Evolutionary conservation across 2,113 vertebrate genomes (phyloP), one percentile per base, ranked within the genome.

Genomic region (Neodontobutis hainanensis): DNA sequence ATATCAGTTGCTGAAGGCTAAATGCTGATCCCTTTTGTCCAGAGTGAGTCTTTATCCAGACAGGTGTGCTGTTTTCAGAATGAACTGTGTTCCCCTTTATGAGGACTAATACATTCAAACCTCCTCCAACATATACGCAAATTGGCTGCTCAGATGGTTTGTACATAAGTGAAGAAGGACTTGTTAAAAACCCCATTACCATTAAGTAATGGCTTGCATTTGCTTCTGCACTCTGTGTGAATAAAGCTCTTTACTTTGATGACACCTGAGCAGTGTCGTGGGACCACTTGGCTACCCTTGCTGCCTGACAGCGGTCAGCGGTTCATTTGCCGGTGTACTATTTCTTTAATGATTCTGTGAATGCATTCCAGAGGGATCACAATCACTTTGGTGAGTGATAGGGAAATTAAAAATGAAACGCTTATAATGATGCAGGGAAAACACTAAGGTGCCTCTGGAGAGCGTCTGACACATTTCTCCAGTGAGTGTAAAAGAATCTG

Each of bases 401-500:
- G 50, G 9, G 58, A 59, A 73, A 61, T 57, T 15, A 75, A 69
- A 73, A 56, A 15, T 49, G 46, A 69, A 73, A 78, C 47, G 36
- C 38, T 65, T 63, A 55, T 79, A 66, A 52, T 1, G 16, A 62
- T n/a, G 40, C 34, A 0, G 46, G 34, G 65, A 63, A 73, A 60
- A 70, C 27, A 53, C 35, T 61, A 57, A 43, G 34, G 43, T 51
- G 56, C 49, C 70, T 52, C 60, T n/a, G 42, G 76, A 77, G 76
- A 77, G 42, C 1, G 1, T 32, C 60, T 70, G 77, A 77, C 77
- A 77, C 70, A 72, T 38, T 77, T 85, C 49, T 68, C 55, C 11
- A 16, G n/a, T 1, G 2, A 44, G 53, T 59, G 53, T 48, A 50
- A 55, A 68, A 40, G 8, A 5, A 48, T 16, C 2, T 43, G 36